Conservation (phyloP, 1,140 invertebrate species). For the Dysdera silvatica region DNA sequence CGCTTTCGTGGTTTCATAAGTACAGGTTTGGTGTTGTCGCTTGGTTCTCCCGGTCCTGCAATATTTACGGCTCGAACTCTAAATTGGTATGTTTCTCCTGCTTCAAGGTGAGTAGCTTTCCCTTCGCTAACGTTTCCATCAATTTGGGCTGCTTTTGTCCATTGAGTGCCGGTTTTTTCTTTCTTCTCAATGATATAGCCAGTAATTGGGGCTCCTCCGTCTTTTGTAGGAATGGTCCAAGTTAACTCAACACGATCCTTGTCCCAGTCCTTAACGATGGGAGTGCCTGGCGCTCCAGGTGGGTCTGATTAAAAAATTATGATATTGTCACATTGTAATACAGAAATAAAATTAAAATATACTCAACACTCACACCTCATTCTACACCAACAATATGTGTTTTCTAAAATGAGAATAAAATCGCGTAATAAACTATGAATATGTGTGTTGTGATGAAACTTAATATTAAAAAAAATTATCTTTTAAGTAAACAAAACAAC, state of each 20-base stretch:
- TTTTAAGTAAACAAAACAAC: no score
- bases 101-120: conserved; percentile 70
- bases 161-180: conserved; percentile 75
- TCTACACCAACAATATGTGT: no score
- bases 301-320: conserved; percentile 51
- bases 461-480: no score
- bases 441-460: no score
- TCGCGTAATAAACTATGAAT: no score
- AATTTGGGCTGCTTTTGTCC: conserved; percentile 65
- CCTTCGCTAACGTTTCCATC: conserved; percentile 67
- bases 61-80: conserved; percentile 86
- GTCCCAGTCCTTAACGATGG: conserved; percentile 89
- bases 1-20: conserved; percentile 76
- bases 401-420: no score
- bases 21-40: conserved; percentile 63
- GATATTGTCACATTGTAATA: no score
- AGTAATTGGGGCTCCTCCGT: conserved; percentile 87
- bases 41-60: conserved; percentile 81
- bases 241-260: conserved; percentile 84
- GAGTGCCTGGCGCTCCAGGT: conserved; percentile 78
- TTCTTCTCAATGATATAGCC: conserved; percentile 96
- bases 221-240: conserved; percentile 75
- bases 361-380: no score
- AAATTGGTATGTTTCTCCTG: conserved; percentile 90
- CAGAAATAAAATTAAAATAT: no score